These are phyloP conservation scores for Pentamera pediparva DNA, from an alignment of 53 echinoderm and acorn worm genomes.

Conservation along the genomic window DNA sequence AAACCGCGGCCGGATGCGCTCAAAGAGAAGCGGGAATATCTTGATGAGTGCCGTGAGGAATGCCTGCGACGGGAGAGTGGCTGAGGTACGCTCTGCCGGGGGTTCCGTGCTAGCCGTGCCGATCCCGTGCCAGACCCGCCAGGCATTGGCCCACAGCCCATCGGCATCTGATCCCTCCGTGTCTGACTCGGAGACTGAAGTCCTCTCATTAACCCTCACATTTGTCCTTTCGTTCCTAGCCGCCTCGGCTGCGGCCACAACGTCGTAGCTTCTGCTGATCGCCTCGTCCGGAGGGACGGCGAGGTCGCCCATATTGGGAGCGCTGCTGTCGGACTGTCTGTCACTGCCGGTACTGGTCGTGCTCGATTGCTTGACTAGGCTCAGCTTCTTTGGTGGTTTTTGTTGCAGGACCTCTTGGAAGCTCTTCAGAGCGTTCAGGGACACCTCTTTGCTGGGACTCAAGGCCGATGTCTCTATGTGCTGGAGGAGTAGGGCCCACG, in stretches of 20 bases:
- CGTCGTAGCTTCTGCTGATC: conserved; percentile 7
- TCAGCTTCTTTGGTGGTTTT: conserved; percentile 54
- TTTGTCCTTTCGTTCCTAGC: conserved; percentile 10
- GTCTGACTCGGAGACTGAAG: conserved; percentile 10
- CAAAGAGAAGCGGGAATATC: conserved; percentile 90
- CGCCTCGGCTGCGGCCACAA: not conserved
- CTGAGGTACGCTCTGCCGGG: conserved; percentile 54
- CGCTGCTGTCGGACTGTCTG: conserved; percentile 10
- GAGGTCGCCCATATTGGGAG: conserved; percentile 25
- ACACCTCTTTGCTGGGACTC: conserved; percentile 92
- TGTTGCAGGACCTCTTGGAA: conserved; percentile 91
- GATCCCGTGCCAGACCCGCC: conserved; percentile 93
- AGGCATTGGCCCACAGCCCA: conserved; percentile 85
- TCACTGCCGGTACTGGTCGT: conserved; percentile 20
- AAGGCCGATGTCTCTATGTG: conserved; percentile 89
- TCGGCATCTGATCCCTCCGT: not conserved
- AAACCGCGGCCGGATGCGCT: conserved; percentile 79
- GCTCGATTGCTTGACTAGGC: conserved; percentile 17
- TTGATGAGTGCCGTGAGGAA: conserved; percentile 93
- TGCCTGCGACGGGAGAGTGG: conserved; percentile 72
- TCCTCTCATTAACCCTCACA: no score
- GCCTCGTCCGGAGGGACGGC: conserved; percentile 34
- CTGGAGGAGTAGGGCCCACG: conserved; percentile 87
- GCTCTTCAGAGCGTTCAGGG: conserved; percentile 82
- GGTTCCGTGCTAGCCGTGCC: conserved; percentile 77